These are phyloP conservation scores for Chlorops oryzae DNA, from an alignment of 1,140 invertebrate species.

Conservation along the genomic window DNA sequence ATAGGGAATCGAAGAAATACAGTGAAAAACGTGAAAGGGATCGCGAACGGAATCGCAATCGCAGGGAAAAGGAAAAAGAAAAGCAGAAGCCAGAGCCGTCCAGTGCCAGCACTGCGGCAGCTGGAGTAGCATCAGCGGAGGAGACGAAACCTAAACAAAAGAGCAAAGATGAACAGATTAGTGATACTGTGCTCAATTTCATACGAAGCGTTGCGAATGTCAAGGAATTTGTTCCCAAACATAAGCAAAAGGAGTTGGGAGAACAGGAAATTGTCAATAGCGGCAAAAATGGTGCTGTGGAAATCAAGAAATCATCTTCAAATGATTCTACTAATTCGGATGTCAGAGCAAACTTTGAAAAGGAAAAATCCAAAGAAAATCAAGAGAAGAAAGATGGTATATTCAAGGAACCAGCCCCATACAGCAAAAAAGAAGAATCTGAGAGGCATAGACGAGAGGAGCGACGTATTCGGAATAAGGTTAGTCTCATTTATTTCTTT, in stretches of 20 bases:
- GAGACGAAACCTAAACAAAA: conserved; percentile 4
- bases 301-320: background rate
- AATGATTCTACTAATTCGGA: background rate
- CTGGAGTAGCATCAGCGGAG: background rate
- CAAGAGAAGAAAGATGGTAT: too few relatives aligned
- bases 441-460: conserved; percentile 21
- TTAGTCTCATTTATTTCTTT: conserved; percentile 11
- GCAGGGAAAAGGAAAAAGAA: conserved; percentile 7
- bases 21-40: conserved; percentile 13
- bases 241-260: background rate
- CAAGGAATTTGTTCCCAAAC: conserved; percentile 5
- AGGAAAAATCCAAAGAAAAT: too few relatives aligned
- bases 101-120: background rate
- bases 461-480: conserved; percentile 51
- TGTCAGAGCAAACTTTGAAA: background rate
- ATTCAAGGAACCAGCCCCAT: too few relatives aligned
- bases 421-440: too few relatives aligned
- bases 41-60: conserved; percentile 5
- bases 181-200: conserved; percentile 13
- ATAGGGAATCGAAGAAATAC: conserved; percentile 19
- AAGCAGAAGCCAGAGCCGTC: conserved; percentile 9
- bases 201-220: conserved; percentile 12
- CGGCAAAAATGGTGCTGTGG: conserved; percentile 1
- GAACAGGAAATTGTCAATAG: too few relatives aligned
- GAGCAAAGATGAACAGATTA: conserved; percentile 6